A percentile compares a stretch with the other conserved stretches of the same genome.
Evolutionary conservation across 2,888 invertebrate genomes (phyloP).

Genomic region (Timema podura): DNA sequence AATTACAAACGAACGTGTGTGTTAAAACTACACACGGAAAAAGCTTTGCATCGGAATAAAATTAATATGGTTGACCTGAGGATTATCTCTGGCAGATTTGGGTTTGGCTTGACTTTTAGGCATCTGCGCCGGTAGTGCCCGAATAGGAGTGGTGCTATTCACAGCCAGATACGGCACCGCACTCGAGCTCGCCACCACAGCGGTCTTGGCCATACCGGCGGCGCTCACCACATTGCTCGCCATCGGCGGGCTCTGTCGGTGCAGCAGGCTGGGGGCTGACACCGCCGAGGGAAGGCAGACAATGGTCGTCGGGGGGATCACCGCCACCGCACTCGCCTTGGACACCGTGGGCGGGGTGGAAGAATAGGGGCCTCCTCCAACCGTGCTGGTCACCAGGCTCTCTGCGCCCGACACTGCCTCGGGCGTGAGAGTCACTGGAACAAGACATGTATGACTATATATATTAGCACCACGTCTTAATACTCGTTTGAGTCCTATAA

Average conservation of each 20-base stretch:
- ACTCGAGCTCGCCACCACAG: slow-evolving; percentile 47
- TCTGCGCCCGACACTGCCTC: slow-evolving; percentile 52
- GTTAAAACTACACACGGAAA: slow-evolving; percentile 5
- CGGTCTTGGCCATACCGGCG: slow-evolving; percentile 32
- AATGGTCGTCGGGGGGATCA: slow-evolving; percentile 52
- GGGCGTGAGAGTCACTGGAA: slow-evolving; percentile 54
- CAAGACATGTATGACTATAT: no score
- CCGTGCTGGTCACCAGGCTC: slow-evolving; percentile 52
- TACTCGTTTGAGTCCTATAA: no score
- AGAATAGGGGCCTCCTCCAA: slow-evolving; percentile 40
- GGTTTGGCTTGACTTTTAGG: slow-evolving; percentile 44
- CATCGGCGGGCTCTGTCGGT: slow-evolving; percentile 9
- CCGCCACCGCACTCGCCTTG: slow-evolving; percentile 44
- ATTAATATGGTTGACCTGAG: slow-evolving; percentile 23
- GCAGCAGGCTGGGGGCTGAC: slow-evolving; percentile 20
- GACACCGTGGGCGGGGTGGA: slow-evolving; percentile 39
- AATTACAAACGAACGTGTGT: no score
- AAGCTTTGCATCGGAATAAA: slow-evolving; percentile 11
- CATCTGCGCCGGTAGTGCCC: slow-evolving; percentile 45
- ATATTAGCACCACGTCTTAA: no score
- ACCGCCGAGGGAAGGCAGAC: slow-evolving; percentile 47
- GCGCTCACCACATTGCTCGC: slow-evolving; percentile 14
- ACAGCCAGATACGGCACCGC: slow-evolving; percentile 50
- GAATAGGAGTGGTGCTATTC: slow-evolving; percentile 50
- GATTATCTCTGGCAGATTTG: slow-evolving; percentile 22